Conservation (phyloP, 2,797 vertebrate species). For the Halcyon badia region DNA sequence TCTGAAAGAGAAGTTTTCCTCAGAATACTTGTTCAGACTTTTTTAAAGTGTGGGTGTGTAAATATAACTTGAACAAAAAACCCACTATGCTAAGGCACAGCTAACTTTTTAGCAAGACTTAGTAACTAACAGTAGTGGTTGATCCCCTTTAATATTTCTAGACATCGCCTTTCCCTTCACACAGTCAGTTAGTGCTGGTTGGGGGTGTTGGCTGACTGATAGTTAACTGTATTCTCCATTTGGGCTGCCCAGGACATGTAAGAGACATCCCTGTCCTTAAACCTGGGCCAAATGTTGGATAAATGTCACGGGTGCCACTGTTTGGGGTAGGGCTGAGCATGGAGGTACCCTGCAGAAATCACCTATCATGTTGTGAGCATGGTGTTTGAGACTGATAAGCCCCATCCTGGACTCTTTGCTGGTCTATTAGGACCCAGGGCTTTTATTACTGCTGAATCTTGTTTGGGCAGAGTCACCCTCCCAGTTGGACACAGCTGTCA, state of each 20-base stretch:
- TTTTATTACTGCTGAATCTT: not conserved
- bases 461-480: not conserved
- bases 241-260: not conserved
- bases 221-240: not conserved
- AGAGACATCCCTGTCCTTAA: not conserved
- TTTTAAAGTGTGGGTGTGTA: not conserved
- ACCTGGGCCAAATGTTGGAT: not conserved
- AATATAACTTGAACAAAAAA: not conserved
- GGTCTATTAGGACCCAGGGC: not conserved
- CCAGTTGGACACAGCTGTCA: rapidly evolving
- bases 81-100: not conserved
- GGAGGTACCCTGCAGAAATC: not conserved
- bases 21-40: not conserved
- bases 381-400: not conserved
- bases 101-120: not conserved
- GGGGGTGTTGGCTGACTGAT: not conserved
- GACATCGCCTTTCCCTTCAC: not conserved
- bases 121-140: not conserved
- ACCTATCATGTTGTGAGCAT: not conserved
- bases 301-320: not conserved
- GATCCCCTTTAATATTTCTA: not conserved
- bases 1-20: not conserved
- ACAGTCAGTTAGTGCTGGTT: not conserved
- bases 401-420: not conserved
- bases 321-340: not conserved